phyloP scores from a whole-genome alignment of 2,113 vertebrate species.

The Numenius arquata region DNA sequence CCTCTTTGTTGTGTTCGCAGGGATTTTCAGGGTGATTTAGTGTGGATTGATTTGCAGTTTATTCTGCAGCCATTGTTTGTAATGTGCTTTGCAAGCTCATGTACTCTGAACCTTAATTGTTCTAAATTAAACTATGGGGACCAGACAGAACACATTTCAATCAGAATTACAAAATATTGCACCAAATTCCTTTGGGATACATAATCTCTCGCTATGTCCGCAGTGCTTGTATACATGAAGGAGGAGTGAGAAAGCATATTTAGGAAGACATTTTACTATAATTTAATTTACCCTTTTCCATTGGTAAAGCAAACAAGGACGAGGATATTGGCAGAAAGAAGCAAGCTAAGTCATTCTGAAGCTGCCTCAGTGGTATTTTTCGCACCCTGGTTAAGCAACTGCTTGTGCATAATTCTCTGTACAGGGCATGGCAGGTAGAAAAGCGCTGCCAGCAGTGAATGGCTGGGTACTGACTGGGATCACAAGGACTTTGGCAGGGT shows the following conservation, averaged over 20 bases:
- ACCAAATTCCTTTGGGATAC: slow-evolving; percentile 69
- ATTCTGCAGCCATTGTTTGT: slow-evolving; percentile 80
- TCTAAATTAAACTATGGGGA: slow-evolving; percentile 83
- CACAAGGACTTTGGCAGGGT: neutral
- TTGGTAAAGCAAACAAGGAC: slow-evolving; percentile 46
- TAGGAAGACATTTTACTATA: slow-evolving; percentile 63
- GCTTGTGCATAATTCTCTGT: neutral
- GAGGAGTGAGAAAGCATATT: slow-evolving; percentile 59
- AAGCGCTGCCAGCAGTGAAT: neutral
- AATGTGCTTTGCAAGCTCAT: slow-evolving; percentile 80
- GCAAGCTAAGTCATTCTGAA: neutral
- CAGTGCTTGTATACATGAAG: slow-evolving; percentile 39
- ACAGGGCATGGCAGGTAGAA: neutral
- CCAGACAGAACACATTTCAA: slow-evolving; percentile 77
- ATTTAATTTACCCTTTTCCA: slow-evolving; percentile 57
- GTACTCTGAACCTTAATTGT: slow-evolving; percentile 81
- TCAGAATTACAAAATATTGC: slow-evolving; percentile 78
- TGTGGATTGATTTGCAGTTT: slow-evolving; percentile 81
- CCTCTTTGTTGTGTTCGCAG: slow-evolving; percentile 68
- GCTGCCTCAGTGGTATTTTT: neutral
- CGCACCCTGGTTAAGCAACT: neutral
- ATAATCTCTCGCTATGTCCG: slow-evolving; percentile 45
- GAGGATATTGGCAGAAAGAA: slow-evolving; percentile 20
- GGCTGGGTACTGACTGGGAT: neutral
- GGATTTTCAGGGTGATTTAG: slow-evolving; percentile 80